phyloP scores from a whole-genome alignment of 2,888 invertebrate species.

The Microplitis manilae region DNA sequence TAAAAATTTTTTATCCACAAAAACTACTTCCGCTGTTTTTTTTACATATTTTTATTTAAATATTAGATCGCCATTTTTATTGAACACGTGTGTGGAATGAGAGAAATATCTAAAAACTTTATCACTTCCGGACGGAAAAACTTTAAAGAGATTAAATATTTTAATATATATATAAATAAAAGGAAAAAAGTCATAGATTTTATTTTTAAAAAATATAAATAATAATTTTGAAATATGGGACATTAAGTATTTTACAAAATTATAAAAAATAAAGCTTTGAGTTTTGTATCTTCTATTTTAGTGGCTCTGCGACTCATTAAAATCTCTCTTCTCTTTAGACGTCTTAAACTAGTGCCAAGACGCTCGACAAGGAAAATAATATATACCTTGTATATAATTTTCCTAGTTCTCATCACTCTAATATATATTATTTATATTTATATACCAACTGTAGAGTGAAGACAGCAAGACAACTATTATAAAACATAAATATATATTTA shows the following conservation, averaged over 20 bases:
- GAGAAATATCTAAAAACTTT: not conserved
- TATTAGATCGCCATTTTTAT: not conserved
- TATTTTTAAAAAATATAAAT: not conserved
- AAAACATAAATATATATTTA: not conserved
- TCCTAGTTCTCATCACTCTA: not conserved
- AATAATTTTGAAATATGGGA: not conserved
- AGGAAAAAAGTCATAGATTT: not conserved
- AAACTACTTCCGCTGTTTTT: not conserved
- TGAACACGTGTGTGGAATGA: not conserved
- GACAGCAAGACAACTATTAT: not conserved
- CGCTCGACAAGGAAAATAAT: not conserved
- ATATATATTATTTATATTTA: slow-evolving; percentile 1
- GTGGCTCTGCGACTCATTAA: slow-evolving; percentile 1
- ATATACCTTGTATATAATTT: not conserved
- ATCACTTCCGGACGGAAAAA: slow-evolving; percentile 17
- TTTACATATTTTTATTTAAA: not conserved
- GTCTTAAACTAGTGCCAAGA: not conserved
- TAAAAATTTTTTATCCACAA: not conserved
- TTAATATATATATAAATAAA: not conserved
- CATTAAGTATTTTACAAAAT: not conserved
- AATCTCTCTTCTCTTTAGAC: not conserved
- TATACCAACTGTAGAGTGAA: not conserved
- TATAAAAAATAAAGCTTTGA: not conserved
- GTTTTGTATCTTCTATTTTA: not conserved
- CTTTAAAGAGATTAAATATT: not conserved